Base-by-base conservation (phyloP, 1,140 invertebrate genomes). In the Oedothorax gibbosus region DNA sequence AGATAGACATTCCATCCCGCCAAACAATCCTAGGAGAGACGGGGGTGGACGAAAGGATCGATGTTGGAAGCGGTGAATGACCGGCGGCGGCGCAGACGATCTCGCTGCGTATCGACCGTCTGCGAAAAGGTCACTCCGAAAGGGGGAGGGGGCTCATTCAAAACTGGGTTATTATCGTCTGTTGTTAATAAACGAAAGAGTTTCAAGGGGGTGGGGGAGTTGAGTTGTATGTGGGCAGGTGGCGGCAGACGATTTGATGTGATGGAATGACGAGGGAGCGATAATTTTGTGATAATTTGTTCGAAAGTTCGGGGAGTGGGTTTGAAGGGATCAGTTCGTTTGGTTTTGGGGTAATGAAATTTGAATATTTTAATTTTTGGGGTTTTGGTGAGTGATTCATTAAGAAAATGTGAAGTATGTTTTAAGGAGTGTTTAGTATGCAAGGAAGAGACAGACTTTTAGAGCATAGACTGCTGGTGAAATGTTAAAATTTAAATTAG, bases 31-130 rank as follows among this genome's bases (percentile, higher is more conserved):
- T 12, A 69, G 20, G 73, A 12, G 18, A 53, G 73, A 60, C 53
- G 62, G 73, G 73, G 66, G 66, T 69, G 62, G 73, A 76, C 8
- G 54, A 54, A 21, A 65, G 77, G 77, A 80, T 80, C 77, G 77
- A 80, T 80, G 56, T 69, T 50, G 20, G 7, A 35, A 35, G 18
- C 77, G 77, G 77, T 80, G 77, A 80, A 80, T 80, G 77, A 80
- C 77, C 77, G 77, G 51, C 77, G 77, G 53, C 56, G 72, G 60
- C 77, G 10, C 60, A 69, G 66, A 51, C 66, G 66, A 35, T n/a
- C 21, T 35, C 35, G 35, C 15, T 18, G 65, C 5, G 15, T 20
- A 80, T 80, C 77, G 77, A 80, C 66, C 77, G 51, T 7, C 21
- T 54, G 21, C 18, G 49, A 20, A 80, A 80, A 80, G 77, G 77